phyloP scores from a whole-genome alignment of 2,113 vertebrate genomes.

The Mungos mungo region DNA sequence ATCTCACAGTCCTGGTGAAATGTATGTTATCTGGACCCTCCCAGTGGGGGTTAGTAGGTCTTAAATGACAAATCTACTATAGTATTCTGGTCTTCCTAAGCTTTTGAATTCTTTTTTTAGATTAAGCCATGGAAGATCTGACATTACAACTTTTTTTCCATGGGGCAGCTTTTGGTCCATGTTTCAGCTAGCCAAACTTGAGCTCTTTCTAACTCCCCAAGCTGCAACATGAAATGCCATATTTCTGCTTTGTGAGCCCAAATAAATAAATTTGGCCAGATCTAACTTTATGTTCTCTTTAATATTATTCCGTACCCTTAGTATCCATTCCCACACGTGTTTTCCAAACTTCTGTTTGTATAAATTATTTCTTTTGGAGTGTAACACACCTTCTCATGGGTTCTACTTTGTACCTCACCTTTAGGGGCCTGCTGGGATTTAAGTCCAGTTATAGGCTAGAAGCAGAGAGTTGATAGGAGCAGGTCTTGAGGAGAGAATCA shows the following conservation, averaged over 20 bases:
- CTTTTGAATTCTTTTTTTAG: neutral
- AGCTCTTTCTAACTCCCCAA: neutral
- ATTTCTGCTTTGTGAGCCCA: neutral
- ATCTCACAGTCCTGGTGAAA: neutral
- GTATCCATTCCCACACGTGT: neutral
- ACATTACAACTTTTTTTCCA: neutral
- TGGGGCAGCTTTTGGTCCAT: neutral
- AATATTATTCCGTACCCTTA: neutral
- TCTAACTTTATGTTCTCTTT: neutral
- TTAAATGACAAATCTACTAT: neutral
- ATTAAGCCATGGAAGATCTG: neutral
- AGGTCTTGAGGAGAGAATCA: neutral
- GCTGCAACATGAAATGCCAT: neutral
- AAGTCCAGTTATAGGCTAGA: neutral
- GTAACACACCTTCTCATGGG: neutral
- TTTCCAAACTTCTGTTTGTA: neutral
- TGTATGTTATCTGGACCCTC: neutral
- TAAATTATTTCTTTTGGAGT: neutral
- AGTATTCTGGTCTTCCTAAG: neutral
- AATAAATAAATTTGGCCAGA: neutral
- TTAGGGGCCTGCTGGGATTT: neutral
- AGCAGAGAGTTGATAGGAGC: neutral
- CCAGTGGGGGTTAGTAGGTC: neutral
- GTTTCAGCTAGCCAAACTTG: neutral
- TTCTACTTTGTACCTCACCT: neutral